Evolutionary conservation across 2,888 invertebrate species (phyloP).

Genomic region (Acanthoscelides obtectus): DNA sequence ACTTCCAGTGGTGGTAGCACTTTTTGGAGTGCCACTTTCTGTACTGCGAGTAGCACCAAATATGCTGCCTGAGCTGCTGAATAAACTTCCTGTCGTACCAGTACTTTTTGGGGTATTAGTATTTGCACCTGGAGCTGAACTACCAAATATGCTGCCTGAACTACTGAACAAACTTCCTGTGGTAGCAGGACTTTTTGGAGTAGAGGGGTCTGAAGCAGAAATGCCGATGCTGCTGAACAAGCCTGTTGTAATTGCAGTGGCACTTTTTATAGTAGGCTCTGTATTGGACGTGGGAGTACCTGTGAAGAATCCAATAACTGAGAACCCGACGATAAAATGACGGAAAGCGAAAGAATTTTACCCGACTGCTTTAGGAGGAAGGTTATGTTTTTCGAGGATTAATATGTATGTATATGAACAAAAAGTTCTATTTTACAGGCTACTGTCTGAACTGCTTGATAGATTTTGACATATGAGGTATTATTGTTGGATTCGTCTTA

Average conservation of each 20-base stretch:
- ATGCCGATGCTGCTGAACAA: constrained; percentile 4
- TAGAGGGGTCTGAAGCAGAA: not conserved
- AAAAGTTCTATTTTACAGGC: too few relatives aligned
- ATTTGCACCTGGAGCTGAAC: too few relatives aligned
- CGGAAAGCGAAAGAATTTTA: too few relatives aligned
- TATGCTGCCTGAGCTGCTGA: constrained; percentile 8
- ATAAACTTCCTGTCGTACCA: constrained; percentile 4
- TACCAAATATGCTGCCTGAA: constrained; percentile 6
- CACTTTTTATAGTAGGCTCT: not conserved
- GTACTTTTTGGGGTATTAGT: not conserved
- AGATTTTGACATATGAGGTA: too few relatives aligned
- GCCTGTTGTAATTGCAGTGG: constrained; percentile 5
- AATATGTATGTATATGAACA: too few relatives aligned
- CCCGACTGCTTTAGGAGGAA: too few relatives aligned
- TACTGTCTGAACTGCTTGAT: too few relatives aligned
- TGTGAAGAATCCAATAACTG: not conserved
- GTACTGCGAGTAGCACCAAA: not conserved
- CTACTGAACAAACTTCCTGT: not conserved
- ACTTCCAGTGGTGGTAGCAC: not conserved
- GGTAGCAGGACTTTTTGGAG: not conserved
- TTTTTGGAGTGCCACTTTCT: too few relatives aligned
- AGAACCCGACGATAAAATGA: not conserved
- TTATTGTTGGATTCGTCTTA: too few relatives aligned
- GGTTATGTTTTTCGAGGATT: too few relatives aligned
- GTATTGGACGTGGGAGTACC: not conserved